A percentile compares a stretch with the other conserved stretches of the same genome.
Conservation (phyloP, 2,113 vertebrate genomes). For the Corythornis vintsioides region DNA sequence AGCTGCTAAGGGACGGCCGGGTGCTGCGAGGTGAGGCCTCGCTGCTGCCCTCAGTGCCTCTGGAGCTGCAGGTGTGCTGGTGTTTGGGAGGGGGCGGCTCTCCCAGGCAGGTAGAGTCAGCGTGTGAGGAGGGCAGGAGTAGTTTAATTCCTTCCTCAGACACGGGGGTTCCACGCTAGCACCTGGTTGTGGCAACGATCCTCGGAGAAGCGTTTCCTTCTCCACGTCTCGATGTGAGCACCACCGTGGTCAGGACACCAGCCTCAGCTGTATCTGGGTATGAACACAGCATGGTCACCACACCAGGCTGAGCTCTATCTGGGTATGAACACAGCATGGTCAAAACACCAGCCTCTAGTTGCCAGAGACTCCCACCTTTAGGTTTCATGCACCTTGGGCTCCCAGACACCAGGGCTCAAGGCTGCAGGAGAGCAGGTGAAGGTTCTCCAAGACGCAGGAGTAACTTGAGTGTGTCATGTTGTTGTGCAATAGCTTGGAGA, state of each 20-base stretch:
- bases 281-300: background rate
- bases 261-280: background rate
- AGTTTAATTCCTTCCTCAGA: background rate
- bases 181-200: background rate
- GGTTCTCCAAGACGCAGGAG: background rate
- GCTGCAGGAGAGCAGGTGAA: accelerated
- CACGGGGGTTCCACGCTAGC: background rate
- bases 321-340: background rate
- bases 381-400: accelerated
- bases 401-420: accelerated
- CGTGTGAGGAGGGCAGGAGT: background rate
- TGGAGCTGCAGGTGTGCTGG: background rate
- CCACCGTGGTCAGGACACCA: background rate
- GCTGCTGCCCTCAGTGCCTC: background rate
- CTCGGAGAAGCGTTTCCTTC: accelerated
- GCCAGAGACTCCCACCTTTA: too few species aligned
- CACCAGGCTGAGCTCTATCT: background rate
- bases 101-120: background rate
- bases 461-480: background rate
- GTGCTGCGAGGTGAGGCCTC: background rate
- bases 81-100: background rate
- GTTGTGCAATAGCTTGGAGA: background rate
- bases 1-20: background rate
- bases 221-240: accelerated
- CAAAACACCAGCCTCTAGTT: background rate